Base-by-base conservation (phyloP, 2,888 invertebrate species). In the Melitaea athalia region DNA sequence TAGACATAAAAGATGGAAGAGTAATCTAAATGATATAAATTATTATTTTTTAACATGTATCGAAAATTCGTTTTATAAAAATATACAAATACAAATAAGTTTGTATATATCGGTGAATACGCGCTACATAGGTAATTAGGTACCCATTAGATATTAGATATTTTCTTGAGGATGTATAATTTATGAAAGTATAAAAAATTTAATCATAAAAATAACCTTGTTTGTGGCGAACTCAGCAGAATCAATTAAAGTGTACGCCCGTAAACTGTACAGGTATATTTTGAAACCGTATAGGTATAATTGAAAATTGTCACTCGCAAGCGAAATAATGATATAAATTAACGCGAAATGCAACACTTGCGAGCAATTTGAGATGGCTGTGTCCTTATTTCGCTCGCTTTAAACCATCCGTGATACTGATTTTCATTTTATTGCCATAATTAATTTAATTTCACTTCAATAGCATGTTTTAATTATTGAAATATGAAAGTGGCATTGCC, bases 281-380 rank as follows among this genome's bases (percentile, higher is more conserved):
- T 38, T 38, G 5, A 38, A 38, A 38, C 38, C 8, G 8, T 38
- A 38, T 38, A n/a, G n/a, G n/a, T n/a, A 38, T 38, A 38, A 7
- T 38, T 38, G 4, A 38, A 38, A 38, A 38, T 8, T 31, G 10
- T 52, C 5, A 52, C 24, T 52, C 5, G 17, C 10, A 52, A 31
- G 52, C 31, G 52, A 52, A 52, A 14, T 53, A 12, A 55, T 55
- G 5, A 55, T 55, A 55, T 55, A 55, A 14, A 55, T 55, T 31
- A 33, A 55, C 53, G 33, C 12, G n/a, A 33, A 33, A 33, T 55
- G 53, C 31, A 55, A 33, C n/a, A 31, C 14, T 55, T 14, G 53
- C 53, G 53, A 33, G n/a, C 53, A 33, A 55, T 55, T 55, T 55
- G 53, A 55, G 31, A 33, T 14, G 33, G 33, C 31, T 55, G 47